phyloP scores from a whole-genome alignment of 2,888 invertebrate genomes.

The Sphaeridia pumilis region DNA sequence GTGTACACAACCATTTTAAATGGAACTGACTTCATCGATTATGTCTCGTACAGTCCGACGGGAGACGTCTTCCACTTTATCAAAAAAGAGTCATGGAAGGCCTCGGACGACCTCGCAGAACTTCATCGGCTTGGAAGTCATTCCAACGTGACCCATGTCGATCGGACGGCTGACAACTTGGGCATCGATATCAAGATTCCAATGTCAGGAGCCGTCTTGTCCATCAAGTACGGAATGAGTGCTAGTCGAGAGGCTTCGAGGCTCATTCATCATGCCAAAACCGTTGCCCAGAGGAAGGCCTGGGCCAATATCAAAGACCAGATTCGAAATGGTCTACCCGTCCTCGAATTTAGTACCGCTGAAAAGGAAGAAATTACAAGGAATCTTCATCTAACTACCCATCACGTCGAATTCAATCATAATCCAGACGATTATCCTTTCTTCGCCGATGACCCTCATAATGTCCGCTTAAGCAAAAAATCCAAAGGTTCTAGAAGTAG shows the following conservation, averaged over 20 bases:
- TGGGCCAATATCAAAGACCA: conserved; percentile 87
- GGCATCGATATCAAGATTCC: conserved; percentile 65
- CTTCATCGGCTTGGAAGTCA: conserved; percentile 78
- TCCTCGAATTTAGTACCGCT: conserved; percentile 69
- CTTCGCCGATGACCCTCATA: conserved; percentile 89
- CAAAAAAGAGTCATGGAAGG: conserved; percentile 81
- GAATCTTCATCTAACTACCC: conserved; percentile 67
- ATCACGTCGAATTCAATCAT: conserved; percentile 84
- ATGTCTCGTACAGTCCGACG: conserved; percentile 74
- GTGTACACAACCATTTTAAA: conserved; percentile 88
- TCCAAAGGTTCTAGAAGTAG: conserved; percentile 16
- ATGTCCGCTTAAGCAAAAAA: conserved; percentile 65
- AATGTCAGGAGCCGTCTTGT: conserved; percentile 77
- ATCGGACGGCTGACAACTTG: conserved; percentile 40
- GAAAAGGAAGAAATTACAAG: conserved; percentile 82
- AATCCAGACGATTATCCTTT: conserved; percentile 82
- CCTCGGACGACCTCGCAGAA: conserved; percentile 76
- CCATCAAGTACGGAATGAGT: conserved; percentile 86
- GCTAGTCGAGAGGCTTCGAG: conserved; percentile 79
- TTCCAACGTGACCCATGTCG: conserved; percentile 83
- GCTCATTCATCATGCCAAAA: conserved; percentile 77
- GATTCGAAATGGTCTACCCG: conserved; percentile 61
- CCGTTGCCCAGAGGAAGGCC: conserved; percentile 74
- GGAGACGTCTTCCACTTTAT: conserved; percentile 90
- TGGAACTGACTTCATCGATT: conserved; percentile 71